Percentiles rank a stretch among this genome's conserved stretches.
Evolutionary conservation across 2,797 vertebrate species (phyloP).

Genomic region (Spinus olivaceus): DNA sequence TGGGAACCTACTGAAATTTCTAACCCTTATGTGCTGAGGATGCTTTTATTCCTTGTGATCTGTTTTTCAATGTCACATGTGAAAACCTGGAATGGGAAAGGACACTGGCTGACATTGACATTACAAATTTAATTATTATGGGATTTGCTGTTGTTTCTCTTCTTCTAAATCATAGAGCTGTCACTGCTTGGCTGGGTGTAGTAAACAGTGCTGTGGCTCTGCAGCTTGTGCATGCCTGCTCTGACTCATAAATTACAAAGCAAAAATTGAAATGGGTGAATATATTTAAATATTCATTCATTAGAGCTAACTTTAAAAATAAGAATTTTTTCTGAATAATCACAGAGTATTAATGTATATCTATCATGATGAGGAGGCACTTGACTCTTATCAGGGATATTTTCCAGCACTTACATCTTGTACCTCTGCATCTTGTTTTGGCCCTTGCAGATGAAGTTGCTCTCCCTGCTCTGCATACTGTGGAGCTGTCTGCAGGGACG

Average conservation of each 20-base stretch:
- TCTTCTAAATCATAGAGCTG: slow-evolving; percentile 31
- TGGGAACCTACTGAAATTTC: not conserved
- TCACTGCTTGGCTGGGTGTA: not conserved
- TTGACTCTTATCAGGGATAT: not conserved
- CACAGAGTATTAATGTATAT: not conserved
- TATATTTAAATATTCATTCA: slow-evolving; percentile 18
- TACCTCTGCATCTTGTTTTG: not conserved
- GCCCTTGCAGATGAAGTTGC: not conserved
- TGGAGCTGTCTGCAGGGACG: not conserved
- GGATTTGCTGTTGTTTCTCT: slow-evolving; percentile 13
- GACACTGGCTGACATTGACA: not conserved
- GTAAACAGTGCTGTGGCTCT: slow-evolving; percentile 13
- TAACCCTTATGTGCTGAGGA: not conserved
- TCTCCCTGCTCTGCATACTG: not conserved
- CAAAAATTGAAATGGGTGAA: not conserved
- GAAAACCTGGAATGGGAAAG: not conserved
- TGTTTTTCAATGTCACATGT: not conserved
- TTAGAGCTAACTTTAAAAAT: not conserved
- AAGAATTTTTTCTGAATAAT: not conserved
- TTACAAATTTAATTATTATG: slow-evolving; percentile 41
- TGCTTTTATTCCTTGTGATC: not conserved
- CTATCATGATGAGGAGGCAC: not conserved
- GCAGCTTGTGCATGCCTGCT: not conserved
- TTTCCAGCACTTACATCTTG: not conserved
- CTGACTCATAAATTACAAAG: slow-evolving; percentile 24